Evolutionary conservation across 2,113 vertebrate genomes (phyloP).

Genomic region (Murina feae): DNA sequence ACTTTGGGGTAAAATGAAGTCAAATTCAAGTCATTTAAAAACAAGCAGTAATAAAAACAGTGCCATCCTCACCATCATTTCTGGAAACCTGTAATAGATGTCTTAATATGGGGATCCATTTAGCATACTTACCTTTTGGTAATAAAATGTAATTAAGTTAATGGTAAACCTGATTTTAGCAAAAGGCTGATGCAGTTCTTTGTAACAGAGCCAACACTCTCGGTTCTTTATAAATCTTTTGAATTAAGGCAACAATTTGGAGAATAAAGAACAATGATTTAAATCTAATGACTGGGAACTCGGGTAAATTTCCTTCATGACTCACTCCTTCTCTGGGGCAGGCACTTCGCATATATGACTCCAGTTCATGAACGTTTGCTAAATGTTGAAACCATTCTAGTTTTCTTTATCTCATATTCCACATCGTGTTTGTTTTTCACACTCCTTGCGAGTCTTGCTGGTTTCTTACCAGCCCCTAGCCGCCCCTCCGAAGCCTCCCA

Average conservation of each 20-base stretch:
- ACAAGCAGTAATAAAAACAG: conserved; percentile 56
- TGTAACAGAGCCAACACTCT: conserved; percentile 45
- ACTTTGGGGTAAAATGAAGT: conserved; percentile 55
- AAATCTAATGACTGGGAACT: conserved; percentile 11
- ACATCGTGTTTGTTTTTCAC: background rate
- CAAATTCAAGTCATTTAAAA: conserved; percentile 65
- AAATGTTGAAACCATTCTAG: background rate
- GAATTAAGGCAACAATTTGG: conserved; percentile 42
- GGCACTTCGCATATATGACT: background rate
- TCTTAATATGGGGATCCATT: conserved; percentile 61
- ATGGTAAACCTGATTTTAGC: conserved; percentile 61
- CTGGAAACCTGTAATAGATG: conserved; percentile 51
- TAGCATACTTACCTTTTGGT: conserved; percentile 55
- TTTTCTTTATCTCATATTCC: background rate
- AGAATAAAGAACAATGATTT: conserved; percentile 59
- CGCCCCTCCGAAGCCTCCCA: background rate
- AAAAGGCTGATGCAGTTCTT: conserved; percentile 40
- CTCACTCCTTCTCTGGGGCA: background rate
- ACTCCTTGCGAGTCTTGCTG: background rate
- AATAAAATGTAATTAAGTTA: conserved; percentile 71
- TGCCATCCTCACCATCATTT: conserved; percentile 32
- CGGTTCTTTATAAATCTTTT: conserved; percentile 55
- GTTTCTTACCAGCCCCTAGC: background rate
- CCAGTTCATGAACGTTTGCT: background rate
- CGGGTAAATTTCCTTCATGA: background rate